Evolutionary conservation across 2,113 vertebrate genomes (phyloP).

Genomic region (Phainopepla nitens): DNA sequence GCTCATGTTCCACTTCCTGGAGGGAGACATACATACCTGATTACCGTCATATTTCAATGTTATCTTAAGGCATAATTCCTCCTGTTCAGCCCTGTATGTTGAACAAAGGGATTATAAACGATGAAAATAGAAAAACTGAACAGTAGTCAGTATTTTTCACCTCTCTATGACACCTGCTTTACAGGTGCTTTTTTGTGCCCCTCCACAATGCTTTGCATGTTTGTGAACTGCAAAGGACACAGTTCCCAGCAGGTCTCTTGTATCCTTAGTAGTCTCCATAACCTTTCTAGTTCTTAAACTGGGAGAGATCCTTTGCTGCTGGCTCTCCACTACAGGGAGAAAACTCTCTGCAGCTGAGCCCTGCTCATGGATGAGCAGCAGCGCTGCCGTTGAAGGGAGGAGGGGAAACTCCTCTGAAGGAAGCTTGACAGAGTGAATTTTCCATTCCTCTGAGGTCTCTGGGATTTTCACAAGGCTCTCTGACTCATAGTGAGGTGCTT

Average conservation of each 20-base stretch:
- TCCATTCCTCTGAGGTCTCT: not conserved
- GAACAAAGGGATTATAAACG: not conserved
- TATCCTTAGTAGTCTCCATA: not conserved
- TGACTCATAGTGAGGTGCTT: not conserved
- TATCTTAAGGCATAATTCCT: not conserved
- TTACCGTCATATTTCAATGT: not conserved
- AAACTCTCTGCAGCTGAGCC: not conserved
- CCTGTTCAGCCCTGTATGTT: not conserved
- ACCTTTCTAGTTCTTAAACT: not conserved
- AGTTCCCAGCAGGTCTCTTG: not conserved
- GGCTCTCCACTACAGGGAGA: not conserved
- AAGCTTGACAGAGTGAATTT: not conserved
- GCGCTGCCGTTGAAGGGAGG: not conserved
- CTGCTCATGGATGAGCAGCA: not conserved
- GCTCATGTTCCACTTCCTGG: not conserved
- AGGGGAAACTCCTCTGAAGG: not conserved
- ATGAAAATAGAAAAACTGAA: not conserved
- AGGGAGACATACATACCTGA: not conserved
- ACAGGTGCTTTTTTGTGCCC: not conserved
- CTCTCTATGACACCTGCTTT: not conserved
- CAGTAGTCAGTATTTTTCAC: not conserved
- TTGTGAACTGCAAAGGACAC: not conserved
- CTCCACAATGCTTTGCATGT: not conserved
- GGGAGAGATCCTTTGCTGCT: not conserved
- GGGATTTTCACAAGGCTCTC: slow-evolving; percentile 1